phyloP scores from a whole-genome alignment of 2,888 invertebrate genomes.

The Platycnemis pennipes region DNA sequence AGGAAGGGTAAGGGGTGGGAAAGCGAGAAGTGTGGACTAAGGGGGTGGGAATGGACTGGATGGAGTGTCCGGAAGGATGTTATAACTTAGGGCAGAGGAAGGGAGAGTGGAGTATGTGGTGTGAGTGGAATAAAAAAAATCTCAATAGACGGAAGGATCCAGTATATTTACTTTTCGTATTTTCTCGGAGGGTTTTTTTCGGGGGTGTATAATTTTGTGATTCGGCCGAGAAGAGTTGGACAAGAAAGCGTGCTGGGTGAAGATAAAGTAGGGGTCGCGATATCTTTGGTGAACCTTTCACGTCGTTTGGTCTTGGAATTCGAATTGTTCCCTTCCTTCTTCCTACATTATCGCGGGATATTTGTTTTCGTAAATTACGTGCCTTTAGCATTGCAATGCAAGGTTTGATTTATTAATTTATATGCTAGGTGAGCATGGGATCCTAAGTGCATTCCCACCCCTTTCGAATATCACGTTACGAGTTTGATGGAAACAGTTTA shows the following conservation, averaged over 20 bases:
- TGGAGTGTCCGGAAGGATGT: conserved; percentile 17
- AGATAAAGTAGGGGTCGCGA: not conserved
- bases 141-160: not conserved
- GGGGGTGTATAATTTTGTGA: not conserved
- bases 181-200: not conserved
- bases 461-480: no score
- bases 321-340: no score
- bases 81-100: not conserved
- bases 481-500: no score
- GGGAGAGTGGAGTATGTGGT: not conserved
- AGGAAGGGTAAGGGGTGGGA: not conserved
- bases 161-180: conserved; percentile 19
- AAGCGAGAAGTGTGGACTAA: conserved; percentile 10
- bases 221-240: not conserved
- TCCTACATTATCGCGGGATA: no score
- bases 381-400: no score
- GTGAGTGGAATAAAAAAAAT: not conserved
- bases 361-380: no score
- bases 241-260: not conserved
- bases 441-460: no score
- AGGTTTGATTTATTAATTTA: no score
- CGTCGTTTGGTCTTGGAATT: not conserved
- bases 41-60: not conserved
- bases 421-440: no score
- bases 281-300: not conserved